phyloP scores from a whole-genome alignment of 37 sponge, comb jelly and placozoan genomes.

The Chondrilla cf. caribensis region DNA sequence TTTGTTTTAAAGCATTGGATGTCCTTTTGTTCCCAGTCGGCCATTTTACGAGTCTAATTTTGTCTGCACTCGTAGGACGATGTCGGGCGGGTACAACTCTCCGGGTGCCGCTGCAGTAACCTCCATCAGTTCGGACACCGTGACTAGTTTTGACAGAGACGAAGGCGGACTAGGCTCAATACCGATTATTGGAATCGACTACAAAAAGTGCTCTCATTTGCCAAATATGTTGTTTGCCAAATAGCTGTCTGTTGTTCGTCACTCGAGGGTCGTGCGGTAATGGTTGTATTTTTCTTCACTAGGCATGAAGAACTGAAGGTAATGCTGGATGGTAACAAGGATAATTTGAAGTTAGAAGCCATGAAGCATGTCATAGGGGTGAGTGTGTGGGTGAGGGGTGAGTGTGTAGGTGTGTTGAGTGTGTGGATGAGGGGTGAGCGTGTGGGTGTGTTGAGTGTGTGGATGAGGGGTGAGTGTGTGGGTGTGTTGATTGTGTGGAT shows the following conservation, averaged over 20 bases:
- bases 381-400: not conserved
- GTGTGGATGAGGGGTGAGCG: not conserved
- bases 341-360: constrained; percentile 84
- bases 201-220: constrained; percentile 75
- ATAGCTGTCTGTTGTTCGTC: not conserved
- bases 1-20: too few species aligned
- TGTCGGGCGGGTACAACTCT: constrained; percentile 62
- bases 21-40: too few species aligned
- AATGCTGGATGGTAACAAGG: constrained; percentile 87
- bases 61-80: not conserved
- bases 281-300: not conserved
- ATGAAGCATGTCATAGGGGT: constrained; percentile 90
- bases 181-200: constrained; percentile 69
- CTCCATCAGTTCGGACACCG: not conserved
- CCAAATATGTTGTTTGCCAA: too few species aligned
- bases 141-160: not conserved
- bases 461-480: not conserved
- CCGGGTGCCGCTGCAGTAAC: constrained; percentile 15
- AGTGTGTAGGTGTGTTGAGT: not conserved
- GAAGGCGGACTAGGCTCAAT: constrained; percentile 7
- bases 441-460: not conserved
- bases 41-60: too few species aligned
- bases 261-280: not conserved
- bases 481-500: not conserved
- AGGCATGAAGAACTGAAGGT: constrained; percentile 80